A percentile compares a stretch with the other conserved stretches of the same genome.
Conservation (phyloP, 2,797 vertebrate species). For the Schizothorax lantsangensis region DNA sequence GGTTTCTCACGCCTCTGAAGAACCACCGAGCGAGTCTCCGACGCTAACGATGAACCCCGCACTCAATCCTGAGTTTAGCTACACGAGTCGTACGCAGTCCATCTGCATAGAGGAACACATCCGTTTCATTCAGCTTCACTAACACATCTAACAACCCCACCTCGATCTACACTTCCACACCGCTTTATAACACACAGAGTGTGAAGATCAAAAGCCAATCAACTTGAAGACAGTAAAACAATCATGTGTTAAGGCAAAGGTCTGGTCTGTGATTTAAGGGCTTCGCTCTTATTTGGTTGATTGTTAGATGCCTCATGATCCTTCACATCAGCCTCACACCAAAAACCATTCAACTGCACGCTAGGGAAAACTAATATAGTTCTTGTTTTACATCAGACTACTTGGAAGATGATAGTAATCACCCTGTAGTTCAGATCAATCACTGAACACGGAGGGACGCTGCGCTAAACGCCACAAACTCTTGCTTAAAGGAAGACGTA, state of each 20-base stretch:
- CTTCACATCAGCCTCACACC: conserved; percentile 47
- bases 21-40: neutral
- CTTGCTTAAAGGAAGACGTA: conserved; percentile 84
- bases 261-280: conserved; percentile 58
- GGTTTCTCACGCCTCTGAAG: neutral
- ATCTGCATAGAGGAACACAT: conserved; percentile 76
- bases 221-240: conserved; percentile 69
- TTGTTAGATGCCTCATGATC: conserved; percentile 5
- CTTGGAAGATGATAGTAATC: conserved; percentile 34
- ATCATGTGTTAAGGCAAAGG: conserved; percentile 80
- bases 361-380: conserved; percentile 44
- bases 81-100: conserved; percentile 48
- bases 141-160: conserved; percentile 40
- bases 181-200: conserved; percentile 37
- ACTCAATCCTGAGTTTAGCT: conserved; percentile 52
- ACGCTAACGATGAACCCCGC: neutral
- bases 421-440: conserved; percentile 11
- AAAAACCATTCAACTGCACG: conserved; percentile 32
- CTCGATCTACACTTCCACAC: neutral
- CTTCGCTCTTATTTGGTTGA: conserved; percentile 57
- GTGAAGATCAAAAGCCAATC: conserved; percentile 41
- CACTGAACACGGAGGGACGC: conserved; percentile 41
- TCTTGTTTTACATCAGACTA: conserved; percentile 38
- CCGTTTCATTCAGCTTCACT: conserved; percentile 37
- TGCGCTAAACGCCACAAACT: conserved; percentile 50